phyloP scores from a whole-genome alignment of 2,888 invertebrate genomes.

The Petrophora chlorosata region DNA sequence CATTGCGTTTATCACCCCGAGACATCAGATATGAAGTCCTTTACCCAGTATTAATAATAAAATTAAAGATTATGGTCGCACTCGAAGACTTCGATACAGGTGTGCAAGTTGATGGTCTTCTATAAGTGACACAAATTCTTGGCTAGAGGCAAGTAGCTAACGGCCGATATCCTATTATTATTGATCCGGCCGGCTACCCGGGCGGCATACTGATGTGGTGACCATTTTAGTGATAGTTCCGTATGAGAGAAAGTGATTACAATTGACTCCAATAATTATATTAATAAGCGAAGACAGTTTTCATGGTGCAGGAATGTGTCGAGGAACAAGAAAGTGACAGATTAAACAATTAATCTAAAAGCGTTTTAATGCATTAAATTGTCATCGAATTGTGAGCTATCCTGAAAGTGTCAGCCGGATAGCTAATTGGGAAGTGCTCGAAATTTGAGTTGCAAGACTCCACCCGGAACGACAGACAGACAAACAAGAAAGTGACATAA shows the following conservation, averaged over 20 bases:
- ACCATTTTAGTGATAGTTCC: slow-evolving; percentile 56
- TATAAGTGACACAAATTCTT: slow-evolving; percentile 53
- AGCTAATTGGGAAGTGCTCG: too few species aligned
- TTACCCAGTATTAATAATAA: too few species aligned
- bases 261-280: slow-evolving; percentile 53
- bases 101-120: neutral
- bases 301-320: neutral
- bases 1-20: too few species aligned
- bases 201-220: slow-evolving; percentile 60
- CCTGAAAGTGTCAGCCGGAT: too few species aligned
- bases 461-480: too few species aligned
- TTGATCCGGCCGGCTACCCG: slow-evolving; percentile 53
- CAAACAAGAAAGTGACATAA: too few species aligned
- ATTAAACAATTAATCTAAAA: too few species aligned
- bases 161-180: slow-evolving; percentile 59
- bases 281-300: slow-evolving; percentile 37
- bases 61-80: neutral
- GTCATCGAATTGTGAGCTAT: too few species aligned
- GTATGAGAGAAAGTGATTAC: slow-evolving; percentile 64
- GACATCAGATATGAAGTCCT: too few species aligned
- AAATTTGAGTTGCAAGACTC: too few species aligned
- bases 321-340: too few species aligned
- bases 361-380: too few species aligned
- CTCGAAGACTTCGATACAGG: neutral
- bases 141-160: slow-evolving; percentile 39